These are phyloP conservation scores for Drosophila albomicans DNA, from an alignment of 1,140 invertebrate genomes.

Conservation along the genomic window DNA sequence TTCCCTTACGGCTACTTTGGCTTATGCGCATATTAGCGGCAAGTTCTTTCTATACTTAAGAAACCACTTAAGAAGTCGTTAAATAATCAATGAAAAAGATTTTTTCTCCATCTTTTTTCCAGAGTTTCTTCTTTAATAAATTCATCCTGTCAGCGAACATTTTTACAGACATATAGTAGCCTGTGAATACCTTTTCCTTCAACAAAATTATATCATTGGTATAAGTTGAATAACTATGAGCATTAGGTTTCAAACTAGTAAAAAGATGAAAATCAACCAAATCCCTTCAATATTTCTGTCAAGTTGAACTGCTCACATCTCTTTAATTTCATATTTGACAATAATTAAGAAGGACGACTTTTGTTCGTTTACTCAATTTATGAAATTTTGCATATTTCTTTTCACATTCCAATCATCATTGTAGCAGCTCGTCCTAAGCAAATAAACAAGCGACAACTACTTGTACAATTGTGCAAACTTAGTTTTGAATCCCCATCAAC, in stretches of 20 bases:
- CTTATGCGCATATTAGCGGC: conserved; percentile 82
- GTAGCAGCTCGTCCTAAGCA: background rate
- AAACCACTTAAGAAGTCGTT: conserved; percentile 85
- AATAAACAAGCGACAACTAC: conserved; percentile 16
- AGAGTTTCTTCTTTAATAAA: conserved; percentile 28
- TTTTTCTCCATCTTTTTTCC: conserved; percentile 38
- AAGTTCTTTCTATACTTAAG: conserved; percentile 79
- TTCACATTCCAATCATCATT: background rate
- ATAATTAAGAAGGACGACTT: conserved; percentile 1
- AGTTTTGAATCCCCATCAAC: conserved; percentile 34
- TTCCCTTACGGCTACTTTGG: conserved; percentile 61
- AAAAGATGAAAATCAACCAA: too few relatives aligned
- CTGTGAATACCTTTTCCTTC: background rate
- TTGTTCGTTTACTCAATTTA: conserved; percentile 2
- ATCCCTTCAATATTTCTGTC: background rate
- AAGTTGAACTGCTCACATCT: background rate
- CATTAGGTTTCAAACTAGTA: too few relatives aligned
- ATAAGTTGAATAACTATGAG: too few relatives aligned
- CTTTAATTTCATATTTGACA: background rate
- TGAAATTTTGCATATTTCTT: background rate
- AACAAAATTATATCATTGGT: background rate
- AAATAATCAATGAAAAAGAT: conserved; percentile 85
- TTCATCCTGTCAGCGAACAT: conserved; percentile 16
- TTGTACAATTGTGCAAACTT: conserved; percentile 32
- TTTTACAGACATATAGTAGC: conserved; percentile 12